phyloP scores from a whole-genome alignment of 1,140 invertebrate species.

The Anoplophora glabripennis region DNA sequence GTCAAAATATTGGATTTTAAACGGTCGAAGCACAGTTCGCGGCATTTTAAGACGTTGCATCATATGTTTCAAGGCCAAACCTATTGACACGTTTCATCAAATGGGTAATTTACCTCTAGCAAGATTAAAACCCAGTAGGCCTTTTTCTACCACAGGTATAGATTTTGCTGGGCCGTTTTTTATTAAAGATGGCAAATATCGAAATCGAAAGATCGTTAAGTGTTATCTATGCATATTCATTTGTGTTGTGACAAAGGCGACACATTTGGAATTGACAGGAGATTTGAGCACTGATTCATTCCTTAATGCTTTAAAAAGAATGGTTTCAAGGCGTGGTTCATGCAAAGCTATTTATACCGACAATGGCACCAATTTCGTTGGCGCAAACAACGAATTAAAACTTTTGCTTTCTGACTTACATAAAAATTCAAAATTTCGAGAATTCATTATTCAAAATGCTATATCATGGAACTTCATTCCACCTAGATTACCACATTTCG shows the following conservation, averaged over 20 bases:
- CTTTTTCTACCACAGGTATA: slow-evolving; percentile 25
- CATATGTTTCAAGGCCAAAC: slow-evolving; percentile 9
- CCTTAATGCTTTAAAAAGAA: too few relatives aligned
- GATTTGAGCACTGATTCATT: too few relatives aligned
- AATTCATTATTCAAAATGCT: not conserved
- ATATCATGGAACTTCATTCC: slow-evolving; percentile 13
- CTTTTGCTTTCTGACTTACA: not conserved
- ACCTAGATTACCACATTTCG: slow-evolving; percentile 11
- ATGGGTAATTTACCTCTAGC: slow-evolving; percentile 10
- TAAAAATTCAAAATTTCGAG: not conserved
- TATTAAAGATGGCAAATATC: slow-evolving; percentile 28
- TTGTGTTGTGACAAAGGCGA: too few relatives aligned
- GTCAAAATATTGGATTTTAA: slow-evolving; percentile 10
- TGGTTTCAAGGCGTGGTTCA: slow-evolving; percentile 39
- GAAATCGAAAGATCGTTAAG: slow-evolving; percentile 28
- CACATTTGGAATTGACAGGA: too few relatives aligned
- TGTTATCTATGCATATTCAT: too few relatives aligned
- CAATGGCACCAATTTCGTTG: not conserved
- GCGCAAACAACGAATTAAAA: not conserved
- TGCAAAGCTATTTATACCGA: not conserved
- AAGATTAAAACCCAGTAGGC: slow-evolving; percentile 12
- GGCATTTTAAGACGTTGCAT: not conserved
- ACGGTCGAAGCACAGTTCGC: not conserved
- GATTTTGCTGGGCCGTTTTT: slow-evolving; percentile 38
- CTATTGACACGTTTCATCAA: not conserved